Conservation (phyloP, 1,140 invertebrate species). For the Phenacoccus solenopsis region DNA sequence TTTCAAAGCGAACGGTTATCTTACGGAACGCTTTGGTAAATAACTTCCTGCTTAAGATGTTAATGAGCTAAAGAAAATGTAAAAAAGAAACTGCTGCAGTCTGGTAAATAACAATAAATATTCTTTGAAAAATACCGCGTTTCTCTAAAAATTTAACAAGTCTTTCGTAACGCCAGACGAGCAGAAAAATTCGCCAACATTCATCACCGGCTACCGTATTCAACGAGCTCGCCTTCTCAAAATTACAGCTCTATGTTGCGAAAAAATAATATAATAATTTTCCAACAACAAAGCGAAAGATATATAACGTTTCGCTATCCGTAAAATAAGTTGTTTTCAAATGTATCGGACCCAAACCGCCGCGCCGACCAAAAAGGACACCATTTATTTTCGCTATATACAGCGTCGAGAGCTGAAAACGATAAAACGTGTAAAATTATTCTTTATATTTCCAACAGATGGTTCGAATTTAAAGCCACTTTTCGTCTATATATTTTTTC, state of each 20-base stretch:
- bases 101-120: neutral
- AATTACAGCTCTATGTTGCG: neutral
- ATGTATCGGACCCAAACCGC: neutral
- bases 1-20: neutral
- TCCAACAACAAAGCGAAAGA: too few species aligned
- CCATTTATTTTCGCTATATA: neutral
- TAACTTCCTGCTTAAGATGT: neutral
- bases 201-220: neutral
- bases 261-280: neutral
- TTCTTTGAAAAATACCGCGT: neutral
- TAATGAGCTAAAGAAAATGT: slow-evolving; percentile 3
- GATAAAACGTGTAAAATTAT: neutral
- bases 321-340: neutral
- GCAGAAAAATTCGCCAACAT: neutral
- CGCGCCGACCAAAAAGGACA: neutral
- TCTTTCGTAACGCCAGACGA: neutral
- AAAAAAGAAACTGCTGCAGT: neutral
- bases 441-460: neutral
- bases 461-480: neutral
- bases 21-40: neutral
- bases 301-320: too few species aligned
- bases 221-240: too few species aligned
- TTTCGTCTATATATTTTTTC: neutral
- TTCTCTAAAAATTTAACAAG: neutral
- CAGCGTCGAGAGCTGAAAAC: neutral